Conservation (phyloP, 2,113 vertebrate species). For the Lucifuga dentata region DNA sequence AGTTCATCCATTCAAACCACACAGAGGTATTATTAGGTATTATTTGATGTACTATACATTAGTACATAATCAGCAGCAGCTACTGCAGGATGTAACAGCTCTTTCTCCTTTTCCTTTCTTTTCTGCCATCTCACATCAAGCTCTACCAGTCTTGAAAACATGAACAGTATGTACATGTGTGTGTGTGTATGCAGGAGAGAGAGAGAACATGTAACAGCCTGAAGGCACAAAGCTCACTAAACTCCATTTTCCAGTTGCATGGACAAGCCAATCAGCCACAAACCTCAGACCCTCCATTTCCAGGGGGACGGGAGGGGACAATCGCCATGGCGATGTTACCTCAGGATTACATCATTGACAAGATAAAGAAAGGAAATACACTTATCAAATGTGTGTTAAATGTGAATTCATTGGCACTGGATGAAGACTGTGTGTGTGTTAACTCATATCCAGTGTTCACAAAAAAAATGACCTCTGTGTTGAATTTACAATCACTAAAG, state of each 20-base stretch:
- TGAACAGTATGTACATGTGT: constrained; percentile 9
- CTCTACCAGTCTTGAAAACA: constrained; percentile 18
- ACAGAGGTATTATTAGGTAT: neutral
- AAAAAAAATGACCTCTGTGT: constrained; percentile 77
- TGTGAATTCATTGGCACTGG: constrained; percentile 9
- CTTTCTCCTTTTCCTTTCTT: neutral
- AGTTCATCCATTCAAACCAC: neutral
- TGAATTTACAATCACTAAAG: constrained; percentile 72
- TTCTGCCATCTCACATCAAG: constrained; percentile 12
- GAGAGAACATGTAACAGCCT: constrained; percentile 34
- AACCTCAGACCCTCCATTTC: constrained; percentile 42
- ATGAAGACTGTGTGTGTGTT: constrained; percentile 13
- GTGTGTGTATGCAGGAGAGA: constrained; percentile 12
- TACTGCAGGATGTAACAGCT: neutral
- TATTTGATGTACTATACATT: constrained; percentile 5
- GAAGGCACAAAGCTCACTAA: constrained; percentile 49
- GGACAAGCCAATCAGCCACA: constrained; percentile 66
- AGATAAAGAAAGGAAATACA: constrained; percentile 2
- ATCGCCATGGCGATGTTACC: constrained; percentile 46
- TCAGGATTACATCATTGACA: constrained; percentile 71
- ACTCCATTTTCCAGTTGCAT: constrained; percentile 65
- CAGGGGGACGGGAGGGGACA: constrained; percentile 35
- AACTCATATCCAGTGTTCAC: constrained; percentile 62
- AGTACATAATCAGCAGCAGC: constrained; percentile 3
- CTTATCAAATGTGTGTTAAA: constrained; percentile 13